Percentiles rank a stretch among this genome's conserved stretches.
Conservation (phyloP, 2,888 invertebrate genomes). For the Drosophila barbarae region DNA sequence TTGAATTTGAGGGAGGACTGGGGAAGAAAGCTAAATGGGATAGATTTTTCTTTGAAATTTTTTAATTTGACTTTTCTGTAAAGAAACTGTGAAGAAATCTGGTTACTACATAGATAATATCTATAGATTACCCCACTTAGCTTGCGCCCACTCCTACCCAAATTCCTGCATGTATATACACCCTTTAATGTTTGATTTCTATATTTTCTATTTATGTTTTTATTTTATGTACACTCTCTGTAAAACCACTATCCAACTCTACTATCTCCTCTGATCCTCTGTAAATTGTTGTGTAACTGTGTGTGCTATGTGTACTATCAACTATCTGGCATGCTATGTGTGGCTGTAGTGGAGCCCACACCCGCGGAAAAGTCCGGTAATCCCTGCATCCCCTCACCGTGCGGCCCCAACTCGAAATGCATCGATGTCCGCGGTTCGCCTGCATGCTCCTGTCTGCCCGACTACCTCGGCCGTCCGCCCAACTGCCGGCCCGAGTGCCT, state of each 20-base stretch:
- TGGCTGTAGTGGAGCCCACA: conserved; percentile 78
- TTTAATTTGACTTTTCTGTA: not conserved
- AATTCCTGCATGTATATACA: conserved; percentile 68
- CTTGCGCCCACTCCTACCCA: conserved; percentile 22
- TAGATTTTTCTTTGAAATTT: not conserved
- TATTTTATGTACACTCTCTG: conserved; percentile 62
- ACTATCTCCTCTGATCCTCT: conserved; percentile 60
- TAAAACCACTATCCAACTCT: conserved; percentile 49
- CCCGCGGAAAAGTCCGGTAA: conserved; percentile 83
- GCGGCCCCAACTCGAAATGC: conserved; percentile 92
- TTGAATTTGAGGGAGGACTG: not conserved
- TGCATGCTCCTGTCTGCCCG: conserved; percentile 89
- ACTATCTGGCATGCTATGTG: conserved; percentile 53
- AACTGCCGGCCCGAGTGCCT: conserved; percentile 90
- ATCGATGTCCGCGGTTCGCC: conserved; percentile 86
- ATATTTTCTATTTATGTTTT: conserved; percentile 59
- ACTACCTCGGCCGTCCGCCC: conserved; percentile 90
- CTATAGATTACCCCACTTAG: conserved; percentile 45
- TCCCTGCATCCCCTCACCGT: conserved; percentile 91
- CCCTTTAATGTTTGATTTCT: conserved; percentile 58
- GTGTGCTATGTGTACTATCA: conserved; percentile 46
- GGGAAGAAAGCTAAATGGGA: conserved; percentile 18
- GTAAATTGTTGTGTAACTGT: conserved; percentile 64
- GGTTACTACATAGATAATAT: not conserved
- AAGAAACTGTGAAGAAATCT: not conserved